Evolutionary conservation across 2,888 invertebrate species (phyloP).

Genomic region (Cantharis flavilabris): DNA sequence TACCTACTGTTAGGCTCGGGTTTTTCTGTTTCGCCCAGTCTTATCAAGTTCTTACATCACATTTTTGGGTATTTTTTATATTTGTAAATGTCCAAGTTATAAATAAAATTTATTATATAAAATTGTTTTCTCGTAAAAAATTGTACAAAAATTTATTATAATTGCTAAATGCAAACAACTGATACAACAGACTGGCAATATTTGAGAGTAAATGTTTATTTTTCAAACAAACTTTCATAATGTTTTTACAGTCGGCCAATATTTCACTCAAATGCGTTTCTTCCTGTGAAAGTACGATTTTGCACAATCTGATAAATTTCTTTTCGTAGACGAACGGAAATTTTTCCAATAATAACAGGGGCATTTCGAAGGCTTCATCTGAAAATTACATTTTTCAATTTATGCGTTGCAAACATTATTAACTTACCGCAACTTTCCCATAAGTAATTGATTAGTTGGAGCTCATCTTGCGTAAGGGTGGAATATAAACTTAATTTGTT

Average conservation of each 20-base stretch:
- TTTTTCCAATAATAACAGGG: not conserved
- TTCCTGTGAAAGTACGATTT: not conserved
- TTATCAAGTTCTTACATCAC: too few species aligned
- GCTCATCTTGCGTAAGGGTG: not conserved
- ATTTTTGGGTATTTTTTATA: too few species aligned
- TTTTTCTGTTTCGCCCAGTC: too few species aligned
- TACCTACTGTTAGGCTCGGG: too few species aligned
- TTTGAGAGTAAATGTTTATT: not conserved
- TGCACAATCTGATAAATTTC: not conserved
- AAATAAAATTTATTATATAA: not conserved
- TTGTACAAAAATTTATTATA: not conserved
- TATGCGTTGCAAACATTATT: not conserved
- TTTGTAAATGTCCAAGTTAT: not conserved
- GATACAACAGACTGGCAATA: not conserved
- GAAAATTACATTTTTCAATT: not conserved
- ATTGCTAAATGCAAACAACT: not conserved
- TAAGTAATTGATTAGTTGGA: not conserved
- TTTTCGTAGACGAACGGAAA: not conserved
- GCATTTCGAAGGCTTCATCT: not conserved
- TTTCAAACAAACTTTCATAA: not conserved
- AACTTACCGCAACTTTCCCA: not conserved
- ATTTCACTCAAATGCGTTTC: not conserved
- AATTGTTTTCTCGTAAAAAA: not conserved
- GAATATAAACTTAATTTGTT: not conserved
- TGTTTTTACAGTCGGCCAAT: not conserved